A percentile compares a stretch with the other conserved stretches of the same genome.
Evolutionary conservation across 2,888 invertebrate genomes (phyloP).

Genomic region (Drosophila colorata): DNA sequence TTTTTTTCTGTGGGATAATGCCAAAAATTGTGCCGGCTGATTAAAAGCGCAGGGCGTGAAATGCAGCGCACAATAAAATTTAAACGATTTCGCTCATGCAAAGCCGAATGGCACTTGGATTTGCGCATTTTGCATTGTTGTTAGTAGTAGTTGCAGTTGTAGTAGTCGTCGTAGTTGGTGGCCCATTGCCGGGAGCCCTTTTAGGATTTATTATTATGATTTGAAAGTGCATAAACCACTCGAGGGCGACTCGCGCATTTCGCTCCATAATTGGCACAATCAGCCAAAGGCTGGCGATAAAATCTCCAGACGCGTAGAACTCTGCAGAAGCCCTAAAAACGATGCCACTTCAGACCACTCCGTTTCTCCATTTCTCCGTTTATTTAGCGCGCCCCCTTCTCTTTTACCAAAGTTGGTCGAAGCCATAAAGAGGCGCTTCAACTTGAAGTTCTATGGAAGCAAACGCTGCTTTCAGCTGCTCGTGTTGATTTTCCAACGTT

Average conservation of each 20-base stretch:
- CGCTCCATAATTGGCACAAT: slow-evolving; percentile 78
- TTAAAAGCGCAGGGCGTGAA: slow-evolving; percentile 75
- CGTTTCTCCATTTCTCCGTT: slow-evolving; percentile 35
- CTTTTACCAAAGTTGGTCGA: slow-evolving; percentile 47
- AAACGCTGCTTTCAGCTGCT: slow-evolving; percentile 19
- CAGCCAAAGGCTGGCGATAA: slow-evolving; percentile 75
- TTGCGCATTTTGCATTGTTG: slow-evolving; percentile 32
- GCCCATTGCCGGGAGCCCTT: slow-evolving; percentile 59
- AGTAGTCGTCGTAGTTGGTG: slow-evolving; percentile 9
- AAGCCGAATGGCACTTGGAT: slow-evolving; percentile 72
- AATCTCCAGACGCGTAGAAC: slow-evolving; percentile 60
- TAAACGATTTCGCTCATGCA: slow-evolving; percentile 75
- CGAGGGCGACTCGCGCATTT: slow-evolving; percentile 76
- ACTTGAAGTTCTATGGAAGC: slow-evolving; percentile 56
- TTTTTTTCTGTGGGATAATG: slow-evolving; percentile 42
- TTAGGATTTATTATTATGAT: slow-evolving; percentile 78
- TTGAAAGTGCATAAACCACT: slow-evolving; percentile 81
- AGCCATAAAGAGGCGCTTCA: slow-evolving; percentile 64
- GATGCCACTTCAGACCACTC: slow-evolving; percentile 45
- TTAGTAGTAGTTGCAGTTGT: slow-evolving; percentile 11
- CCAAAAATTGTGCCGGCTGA: slow-evolving; percentile 66
- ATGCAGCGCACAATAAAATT: slow-evolving; percentile 75
- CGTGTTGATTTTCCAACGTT: slow-evolving; percentile 79
- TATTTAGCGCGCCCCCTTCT: slow-evolving; percentile 40
- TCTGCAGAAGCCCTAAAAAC: slow-evolving; percentile 42